These are phyloP conservation scores for Tenebrosternarchus preto DNA, from an alignment of 2,113 vertebrate species.

Conservation along the genomic window DNA sequence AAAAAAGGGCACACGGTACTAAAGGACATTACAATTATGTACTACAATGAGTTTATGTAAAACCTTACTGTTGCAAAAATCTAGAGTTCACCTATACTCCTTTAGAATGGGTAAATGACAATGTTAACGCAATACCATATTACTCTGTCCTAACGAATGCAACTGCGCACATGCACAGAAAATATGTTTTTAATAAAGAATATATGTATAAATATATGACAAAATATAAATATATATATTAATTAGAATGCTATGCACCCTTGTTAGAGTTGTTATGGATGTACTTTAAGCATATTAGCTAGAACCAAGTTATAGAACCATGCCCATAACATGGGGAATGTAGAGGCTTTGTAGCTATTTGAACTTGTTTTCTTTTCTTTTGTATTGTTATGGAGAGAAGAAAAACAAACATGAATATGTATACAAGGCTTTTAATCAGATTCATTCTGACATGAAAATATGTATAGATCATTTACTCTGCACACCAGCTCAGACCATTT, in stretches of 20 bases:
- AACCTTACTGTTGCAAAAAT: constrained; percentile 73
- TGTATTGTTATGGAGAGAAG: constrained; percentile 71
- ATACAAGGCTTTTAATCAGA: constrained; percentile 78
- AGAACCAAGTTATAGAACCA: constrained; percentile 66
- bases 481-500: constrained; percentile 83
- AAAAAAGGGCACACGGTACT: constrained; percentile 55
- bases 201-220: constrained; percentile 79
- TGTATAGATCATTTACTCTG: constrained; percentile 81
- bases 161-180: constrained; percentile 83
- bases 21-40: constrained; percentile 61
- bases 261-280: constrained; percentile 81
- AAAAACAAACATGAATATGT: constrained; percentile 72
- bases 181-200: constrained; percentile 79
- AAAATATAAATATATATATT: constrained; percentile 59
- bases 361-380: constrained; percentile 77
- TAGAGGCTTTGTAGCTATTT: constrained; percentile 79
- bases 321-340: constrained; percentile 74
- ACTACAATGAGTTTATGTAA: constrained; percentile 74
- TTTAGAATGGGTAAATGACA: constrained; percentile 80
- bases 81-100: constrained; percentile 78
- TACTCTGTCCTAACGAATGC: constrained; percentile 83
- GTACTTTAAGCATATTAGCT: constrained; percentile 78
- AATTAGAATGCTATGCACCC: constrained; percentile 85
- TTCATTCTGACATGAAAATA: constrained; percentile 74
- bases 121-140: constrained; percentile 83